These are phyloP conservation scores for Oxygymnocypris stewartii DNA, from an alignment of 2,113 vertebrate genomes.

Conservation along the genomic window DNA sequence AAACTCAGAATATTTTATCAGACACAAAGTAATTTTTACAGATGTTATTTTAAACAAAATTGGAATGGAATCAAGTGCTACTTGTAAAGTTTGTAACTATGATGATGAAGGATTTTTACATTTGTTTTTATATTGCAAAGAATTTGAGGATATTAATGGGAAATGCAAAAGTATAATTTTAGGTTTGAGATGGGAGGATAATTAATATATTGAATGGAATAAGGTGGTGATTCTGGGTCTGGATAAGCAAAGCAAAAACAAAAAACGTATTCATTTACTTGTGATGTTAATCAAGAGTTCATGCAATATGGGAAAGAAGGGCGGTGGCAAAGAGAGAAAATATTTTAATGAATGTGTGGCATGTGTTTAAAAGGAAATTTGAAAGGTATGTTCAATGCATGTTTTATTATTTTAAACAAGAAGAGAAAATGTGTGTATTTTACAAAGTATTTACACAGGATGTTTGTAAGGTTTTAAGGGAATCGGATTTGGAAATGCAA, in stretches of 20 bases:
- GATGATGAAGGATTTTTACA: neutral
- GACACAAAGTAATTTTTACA: neutral
- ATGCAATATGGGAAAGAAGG: conserved; percentile 3
- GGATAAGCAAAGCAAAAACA: neutral
- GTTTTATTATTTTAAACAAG: neutral
- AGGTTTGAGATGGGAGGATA: neutral
- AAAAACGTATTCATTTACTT: neutral
- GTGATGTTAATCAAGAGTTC: neutral
- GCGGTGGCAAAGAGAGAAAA: neutral
- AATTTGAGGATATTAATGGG: neutral
- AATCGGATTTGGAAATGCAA: no score
- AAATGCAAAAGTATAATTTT: neutral
- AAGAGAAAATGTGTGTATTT: no score
- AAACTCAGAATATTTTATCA: neutral
- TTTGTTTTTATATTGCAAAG: neutral
- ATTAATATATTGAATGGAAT: neutral
- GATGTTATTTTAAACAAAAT: neutral
- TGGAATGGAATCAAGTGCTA: neutral
- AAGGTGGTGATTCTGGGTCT: neutral
- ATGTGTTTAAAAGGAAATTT: neutral
- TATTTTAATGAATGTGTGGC: neutral
- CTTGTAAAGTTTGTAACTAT: neutral
- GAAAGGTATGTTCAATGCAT: neutral
- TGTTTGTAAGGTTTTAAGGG: no score
- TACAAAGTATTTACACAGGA: no score